These are phyloP conservation scores for Zaprionus camerounensis DNA, from an alignment of 1,140 invertebrate genomes.

Conservation along the genomic window DNA sequence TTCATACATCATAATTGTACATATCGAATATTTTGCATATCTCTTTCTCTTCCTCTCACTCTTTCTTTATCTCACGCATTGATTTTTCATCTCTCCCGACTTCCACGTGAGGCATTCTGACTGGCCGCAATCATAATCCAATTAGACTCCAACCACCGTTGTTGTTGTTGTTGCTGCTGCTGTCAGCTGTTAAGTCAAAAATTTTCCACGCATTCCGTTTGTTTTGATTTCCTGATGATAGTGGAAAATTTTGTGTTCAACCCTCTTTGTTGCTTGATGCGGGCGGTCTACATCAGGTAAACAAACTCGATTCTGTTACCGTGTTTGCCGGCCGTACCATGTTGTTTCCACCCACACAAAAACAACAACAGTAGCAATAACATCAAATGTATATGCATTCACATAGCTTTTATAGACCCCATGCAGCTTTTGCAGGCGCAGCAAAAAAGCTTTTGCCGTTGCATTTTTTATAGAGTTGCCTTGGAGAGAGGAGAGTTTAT, in stretches of 20 bases:
- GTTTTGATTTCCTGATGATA: slow-evolving; percentile 44
- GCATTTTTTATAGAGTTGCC: slow-evolving; percentile 17
- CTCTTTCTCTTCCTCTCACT: background rate
- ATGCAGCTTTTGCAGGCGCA: slow-evolving; percentile 57
- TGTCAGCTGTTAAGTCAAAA: slow-evolving; percentile 46
- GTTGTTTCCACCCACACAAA: slow-evolving; percentile 14
- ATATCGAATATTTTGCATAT: slow-evolving; percentile 58
- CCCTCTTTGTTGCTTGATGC: slow-evolving; percentile 11
- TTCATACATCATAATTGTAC: slow-evolving; percentile 27
- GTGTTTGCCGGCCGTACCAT: slow-evolving; percentile 49
- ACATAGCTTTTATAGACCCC: slow-evolving; percentile 54
- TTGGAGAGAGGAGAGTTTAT: slow-evolving; percentile 30
- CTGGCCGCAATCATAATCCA: slow-evolving; percentile 51
- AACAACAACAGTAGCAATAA: slow-evolving; percentile 32
- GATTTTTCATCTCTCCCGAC: slow-evolving; percentile 52
- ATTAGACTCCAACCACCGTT: slow-evolving; percentile 44
- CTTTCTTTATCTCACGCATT: slow-evolving; percentile 53
- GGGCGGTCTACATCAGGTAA: slow-evolving; percentile 23
- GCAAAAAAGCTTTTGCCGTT: slow-evolving; percentile 53
- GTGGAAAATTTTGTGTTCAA: slow-evolving; percentile 25
- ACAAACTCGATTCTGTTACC: slow-evolving; percentile 16
- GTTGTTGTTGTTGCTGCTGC: slow-evolving; percentile 18
- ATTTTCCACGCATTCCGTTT: slow-evolving; percentile 57
- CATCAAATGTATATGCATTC: slow-evolving; percentile 21
- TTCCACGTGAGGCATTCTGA: slow-evolving; percentile 55